These are phyloP conservation scores for Champsocephalus gunnari DNA, from an alignment of 2,797 vertebrate genomes.

Conservation along the genomic window DNA sequence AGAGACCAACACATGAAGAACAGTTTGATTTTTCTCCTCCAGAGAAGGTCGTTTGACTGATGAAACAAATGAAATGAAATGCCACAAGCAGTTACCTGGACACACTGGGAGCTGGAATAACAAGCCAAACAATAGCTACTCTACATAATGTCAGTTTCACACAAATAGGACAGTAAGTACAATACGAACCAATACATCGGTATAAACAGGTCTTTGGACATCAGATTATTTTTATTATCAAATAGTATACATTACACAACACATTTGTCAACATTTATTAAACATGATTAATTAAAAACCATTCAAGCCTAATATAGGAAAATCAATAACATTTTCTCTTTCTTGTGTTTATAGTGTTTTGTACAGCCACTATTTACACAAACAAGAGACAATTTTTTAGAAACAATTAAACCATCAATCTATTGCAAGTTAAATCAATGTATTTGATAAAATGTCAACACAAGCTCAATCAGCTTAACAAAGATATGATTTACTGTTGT, in stretches of 20 bases:
- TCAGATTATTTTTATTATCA: neutral
- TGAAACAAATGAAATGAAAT: constrained; percentile 3
- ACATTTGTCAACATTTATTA: neutral
- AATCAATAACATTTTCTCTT: neutral
- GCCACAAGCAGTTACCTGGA: neutral
- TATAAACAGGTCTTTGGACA: constrained; percentile 20
- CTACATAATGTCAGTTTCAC: neutral
- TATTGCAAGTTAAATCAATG: neutral
- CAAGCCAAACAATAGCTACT: neutral
- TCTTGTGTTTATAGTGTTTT: neutral
- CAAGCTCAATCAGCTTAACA: neutral
- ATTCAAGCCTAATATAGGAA: neutral
- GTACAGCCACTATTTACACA: neutral
- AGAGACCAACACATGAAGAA: neutral
- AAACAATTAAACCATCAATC: constrained; percentile 1
- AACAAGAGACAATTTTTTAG: neutral
- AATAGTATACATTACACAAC: neutral
- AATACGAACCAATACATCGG: neutral
- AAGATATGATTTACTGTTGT: neutral
- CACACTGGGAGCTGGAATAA: neutral
- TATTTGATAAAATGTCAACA: neutral
- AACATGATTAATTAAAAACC: neutral
- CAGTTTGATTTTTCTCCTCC: neutral
- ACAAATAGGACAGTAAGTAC: neutral
- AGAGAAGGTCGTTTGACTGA: neutral